Evolutionary conservation across 2,888 invertebrate genomes (phyloP), one percentile per base, ranked within the genome.

Genomic region (Entomobrya multifasciata): DNA sequence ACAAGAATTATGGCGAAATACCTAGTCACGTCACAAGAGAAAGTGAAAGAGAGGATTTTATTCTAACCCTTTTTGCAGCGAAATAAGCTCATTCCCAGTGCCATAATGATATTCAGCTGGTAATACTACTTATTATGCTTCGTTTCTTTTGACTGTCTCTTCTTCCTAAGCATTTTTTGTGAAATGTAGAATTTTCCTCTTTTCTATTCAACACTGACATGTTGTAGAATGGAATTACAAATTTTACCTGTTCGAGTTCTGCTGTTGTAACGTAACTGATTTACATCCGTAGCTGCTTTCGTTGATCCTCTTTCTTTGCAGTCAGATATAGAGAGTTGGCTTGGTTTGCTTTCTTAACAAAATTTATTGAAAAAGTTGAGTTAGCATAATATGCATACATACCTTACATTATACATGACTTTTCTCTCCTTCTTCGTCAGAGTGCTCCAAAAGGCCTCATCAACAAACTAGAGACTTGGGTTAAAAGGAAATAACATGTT

Each of bases 101-200:
- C 4, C 44, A 8, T 67, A 67, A 67, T 67, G 47, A 47, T 67
- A 67, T 67, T 22, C 67, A 25, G 67, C 0, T 67, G 13, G 25
- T 67, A 47, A 67, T 47, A 15, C 47, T 47, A 67, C 47, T 67
- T 67, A 47, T 47, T 25, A 67, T 67, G 67, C 47, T 22, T 67
- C 44, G 67, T 67, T 44, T 62, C 67, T 67, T 36, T 36, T 36
- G n/a, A n/a, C 36, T 36, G 5, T 36, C 36, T 36, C 8, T 8
- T 36, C 36, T 36, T 36, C 36, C 20, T 3, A 6, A 30, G 36
- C 11, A 44, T 22, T 44, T 44, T 67, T 22, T 11, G 41, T 67
- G 44, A 44, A 67, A 44, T 44, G 67, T 20, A 44, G 44, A 67
- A n/a, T 67, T 67, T 44, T 67, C 4, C 20, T 47, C 44, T 20